Evolutionary conservation across 64 coral and sea anemone species (phyloP).

Genomic region (Trachythela sp.): DNA sequence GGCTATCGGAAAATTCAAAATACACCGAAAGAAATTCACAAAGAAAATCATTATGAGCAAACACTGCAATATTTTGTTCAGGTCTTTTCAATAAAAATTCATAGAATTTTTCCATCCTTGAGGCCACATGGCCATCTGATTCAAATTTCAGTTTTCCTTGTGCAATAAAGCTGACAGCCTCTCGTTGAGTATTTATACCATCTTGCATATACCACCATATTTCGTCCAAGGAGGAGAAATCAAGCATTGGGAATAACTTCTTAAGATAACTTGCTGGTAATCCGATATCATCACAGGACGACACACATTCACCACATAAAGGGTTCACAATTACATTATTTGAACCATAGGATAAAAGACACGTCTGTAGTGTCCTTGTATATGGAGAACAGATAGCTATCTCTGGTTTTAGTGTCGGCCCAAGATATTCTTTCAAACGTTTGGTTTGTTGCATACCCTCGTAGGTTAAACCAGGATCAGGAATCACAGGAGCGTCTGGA

Average conservation of each 20-base stretch:
- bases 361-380: constrained; percentile 48
- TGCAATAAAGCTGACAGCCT: not conserved
- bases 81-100: not conserved
- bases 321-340: constrained; percentile 33
- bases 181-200: not conserved
- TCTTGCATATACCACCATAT: constrained; percentile 50
- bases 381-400: constrained; percentile 37
- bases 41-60: not conserved
- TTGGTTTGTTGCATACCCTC: constrained; percentile 44
- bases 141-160: not conserved
- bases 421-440: constrained; percentile 19
- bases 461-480: constrained; percentile 36
- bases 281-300: constrained; percentile 43
- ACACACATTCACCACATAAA: constrained; percentile 47
- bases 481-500: not conserved
- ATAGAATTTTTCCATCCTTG: not conserved
- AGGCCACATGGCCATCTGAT: not conserved
- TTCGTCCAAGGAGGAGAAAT: constrained; percentile 41
- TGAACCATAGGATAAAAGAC: constrained; percentile 22
- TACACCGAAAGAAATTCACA: not conserved
- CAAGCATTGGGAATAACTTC: constrained; percentile 22
- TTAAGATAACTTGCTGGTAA: constrained; percentile 31
- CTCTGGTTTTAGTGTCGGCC: constrained; percentile 9
- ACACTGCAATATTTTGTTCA: constrained; percentile 4
- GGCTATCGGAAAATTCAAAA: not conserved